Evolutionary conservation across 92 coral and sea anemone species (phyloP), one percentile per base, ranked within the genome.

Genomic region (Bergia sp.): DNA sequence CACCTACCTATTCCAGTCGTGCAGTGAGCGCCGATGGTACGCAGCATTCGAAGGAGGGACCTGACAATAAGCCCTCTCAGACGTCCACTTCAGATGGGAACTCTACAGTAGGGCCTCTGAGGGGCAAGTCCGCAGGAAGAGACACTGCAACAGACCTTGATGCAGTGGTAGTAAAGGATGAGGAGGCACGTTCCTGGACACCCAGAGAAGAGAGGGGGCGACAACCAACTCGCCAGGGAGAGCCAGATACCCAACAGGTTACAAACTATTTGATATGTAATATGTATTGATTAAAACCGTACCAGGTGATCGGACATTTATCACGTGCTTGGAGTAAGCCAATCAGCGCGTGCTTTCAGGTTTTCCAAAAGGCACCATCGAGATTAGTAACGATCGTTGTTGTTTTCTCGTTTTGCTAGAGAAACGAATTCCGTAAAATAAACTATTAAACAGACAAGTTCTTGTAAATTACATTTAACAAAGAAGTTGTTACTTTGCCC

Each of bases 81-180:
- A 23, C 38, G 55, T n/a, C 77, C 11, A 37, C n/a, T 43, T 20
- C 40, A 41, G 86, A 67, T 18, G 86, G 77, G 77, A 85, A 49
- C n/a, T 87, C 85, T 43, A 16, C 85, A 12, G 81, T 85, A 3
- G 86, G 86, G 39, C 20, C 88, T 18, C 73, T 45, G 8, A 90
- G 86, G 88, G 39, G 87, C 49, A 75, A 79, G 23, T 78, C 82
- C 11, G 49, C 90, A 49, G 92, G 75, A 5, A 93, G 69, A 10
- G 86, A 77, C 69, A 57, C n/a, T 71, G 47, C 86, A 38, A 85
- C 89, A 73, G 94, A 93, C 61, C 76, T 94, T 3, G 95, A 92
- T 64, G 86, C 90, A 5, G 88, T 89, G 18, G 86, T 89, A 73
- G 90, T 88, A 37, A 95, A 95, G 86, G 82, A 89, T 18, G 86